Evolutionary conservation across 2,797 vertebrate genomes (phyloP), one percentile per base, ranked within the genome.

Genomic region (Lithobates sylvaticus): DNA sequence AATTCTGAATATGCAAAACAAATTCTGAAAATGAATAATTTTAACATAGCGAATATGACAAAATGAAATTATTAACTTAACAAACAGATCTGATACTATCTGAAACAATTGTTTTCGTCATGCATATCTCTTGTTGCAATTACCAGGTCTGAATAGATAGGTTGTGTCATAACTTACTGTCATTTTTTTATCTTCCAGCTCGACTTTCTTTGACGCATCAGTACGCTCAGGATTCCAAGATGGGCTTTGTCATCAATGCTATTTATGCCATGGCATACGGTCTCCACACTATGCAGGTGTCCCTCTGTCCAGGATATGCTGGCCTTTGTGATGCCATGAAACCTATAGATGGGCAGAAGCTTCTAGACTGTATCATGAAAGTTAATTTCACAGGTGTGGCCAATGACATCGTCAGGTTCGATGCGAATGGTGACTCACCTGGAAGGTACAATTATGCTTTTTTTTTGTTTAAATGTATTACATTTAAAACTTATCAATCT

Each of bases 261-360:
- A 99, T 99, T 89, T 99, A 99, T 90, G 99, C 98, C 0, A 99
- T 99, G 98, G 98, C 98, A 0, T 96, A 98, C 0, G 98, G 98
- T 10, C 96, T 99, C 73, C 97, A 99, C 90, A 98, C 97, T 91
- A 99, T 99, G 98, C 98, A 99, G 90, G 89, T 88, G 81, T 88
- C 94, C 0, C 90, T 99, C 54, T 99, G 98, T 85, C 97, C 97
- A 0, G 97, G 96, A 16, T 96, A 96, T 0, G 93, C 94, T 10
- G 98, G 98, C 12, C 96, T 99, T 26, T 99, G 98, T 58, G 98
- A 98, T 0, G 95, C 97, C 79, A 99, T 99, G 97, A 95, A 96
- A 79, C 98, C 98, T 47, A 97, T 99, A 54, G 97, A 99, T 87
- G 98, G 98, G 3, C 91, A 97, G 75, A 99, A 96, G 65, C 96